A percentile compares a stretch with the other conserved stretches of the same genome.
Conservation (phyloP, 53 echinoderm and acorn worm species). For the Mesocentrotus franciscanus region DNA sequence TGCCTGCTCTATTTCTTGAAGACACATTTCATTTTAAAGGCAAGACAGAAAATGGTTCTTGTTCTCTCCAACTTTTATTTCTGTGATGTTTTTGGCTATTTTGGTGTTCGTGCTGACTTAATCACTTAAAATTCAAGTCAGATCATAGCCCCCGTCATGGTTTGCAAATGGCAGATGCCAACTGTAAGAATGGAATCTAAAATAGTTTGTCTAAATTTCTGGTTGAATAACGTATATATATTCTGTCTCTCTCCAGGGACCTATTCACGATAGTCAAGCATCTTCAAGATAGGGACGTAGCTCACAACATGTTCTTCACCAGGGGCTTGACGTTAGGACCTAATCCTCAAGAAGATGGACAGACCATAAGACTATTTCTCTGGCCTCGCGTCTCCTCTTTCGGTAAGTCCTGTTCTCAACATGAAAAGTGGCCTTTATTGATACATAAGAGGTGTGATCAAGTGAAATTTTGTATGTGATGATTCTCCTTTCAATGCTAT, state of each 20-base stretch:
- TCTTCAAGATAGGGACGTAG: slow-evolving; percentile 81
- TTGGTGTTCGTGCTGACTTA: not conserved
- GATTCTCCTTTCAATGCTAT: too few relatives aligned
- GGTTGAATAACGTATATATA: not conserved
- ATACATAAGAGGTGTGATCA: too few relatives aligned
- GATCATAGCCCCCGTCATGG: too few relatives aligned
- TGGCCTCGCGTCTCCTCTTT: slow-evolving; percentile 65
- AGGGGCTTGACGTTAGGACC: slow-evolving; percentile 75
- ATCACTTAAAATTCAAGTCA: too few relatives aligned
- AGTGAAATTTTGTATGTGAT: too few relatives aligned
- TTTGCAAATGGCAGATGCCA: too few relatives aligned
- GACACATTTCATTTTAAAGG: too few relatives aligned
- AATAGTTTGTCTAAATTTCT: too few relatives aligned
- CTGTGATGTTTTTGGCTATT: not conserved
- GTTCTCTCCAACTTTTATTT: not conserved
- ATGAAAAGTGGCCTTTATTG: not conserved
- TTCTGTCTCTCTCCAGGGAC: slow-evolving; percentile 47
- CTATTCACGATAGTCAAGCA: slow-evolving; percentile 75
- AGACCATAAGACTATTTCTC: slow-evolving; percentile 63
- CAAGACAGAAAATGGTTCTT: not conserved
- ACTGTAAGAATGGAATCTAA: too few relatives aligned
- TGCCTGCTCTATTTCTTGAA: too few relatives aligned
- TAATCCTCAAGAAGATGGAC: slow-evolving; percentile 48
- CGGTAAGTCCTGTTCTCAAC: slow-evolving; percentile 48
- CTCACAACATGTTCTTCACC: slow-evolving; percentile 92